These are phyloP conservation scores for Spea hammondii DNA, from an alignment of 2,797 vertebrate species.

Conservation along the genomic window DNA sequence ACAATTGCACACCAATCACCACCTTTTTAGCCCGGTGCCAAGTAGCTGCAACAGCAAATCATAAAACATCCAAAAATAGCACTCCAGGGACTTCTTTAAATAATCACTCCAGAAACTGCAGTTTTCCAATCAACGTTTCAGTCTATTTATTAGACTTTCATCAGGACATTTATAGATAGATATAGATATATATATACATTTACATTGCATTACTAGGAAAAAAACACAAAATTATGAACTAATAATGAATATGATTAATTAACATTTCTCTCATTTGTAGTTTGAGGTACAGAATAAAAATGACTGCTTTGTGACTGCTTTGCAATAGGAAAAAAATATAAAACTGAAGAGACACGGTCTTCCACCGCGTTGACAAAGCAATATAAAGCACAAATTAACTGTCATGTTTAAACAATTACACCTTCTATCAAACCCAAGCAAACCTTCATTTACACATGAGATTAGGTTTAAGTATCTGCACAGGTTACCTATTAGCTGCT, in stretches of 20 bases:
- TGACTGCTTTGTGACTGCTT: conserved; percentile 10
- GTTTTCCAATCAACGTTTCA: no score
- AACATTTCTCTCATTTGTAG: conserved; percentile 8
- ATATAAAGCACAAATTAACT: conserved; percentile 37
- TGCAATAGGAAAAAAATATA: conserved; percentile 5
- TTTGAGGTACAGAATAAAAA: conserved; percentile 6
- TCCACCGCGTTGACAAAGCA: conserved; percentile 21
- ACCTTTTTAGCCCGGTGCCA: no score
- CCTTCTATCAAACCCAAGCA: conserved; percentile 27
- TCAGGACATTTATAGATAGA: no score
- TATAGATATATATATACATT: neutral
- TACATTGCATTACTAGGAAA: neutral
- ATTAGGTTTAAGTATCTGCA: conserved; percentile 11
- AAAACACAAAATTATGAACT: neutral
- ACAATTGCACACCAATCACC: no score
- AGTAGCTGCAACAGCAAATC: no score
- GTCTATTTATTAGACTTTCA: no score
- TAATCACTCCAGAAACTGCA: no score
- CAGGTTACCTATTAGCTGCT: conserved; percentile 18
- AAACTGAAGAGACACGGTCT: conserved; percentile 18
- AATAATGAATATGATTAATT: neutral
- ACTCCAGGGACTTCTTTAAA: no score
- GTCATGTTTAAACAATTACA: conserved; percentile 34
- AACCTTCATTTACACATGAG: conserved; percentile 29
- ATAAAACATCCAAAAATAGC: no score